Evolutionary conservation across 2,797 vertebrate genomes (phyloP), one percentile per base, ranked within the genome.

Genomic region (Leptatherina wallacei): DNA sequence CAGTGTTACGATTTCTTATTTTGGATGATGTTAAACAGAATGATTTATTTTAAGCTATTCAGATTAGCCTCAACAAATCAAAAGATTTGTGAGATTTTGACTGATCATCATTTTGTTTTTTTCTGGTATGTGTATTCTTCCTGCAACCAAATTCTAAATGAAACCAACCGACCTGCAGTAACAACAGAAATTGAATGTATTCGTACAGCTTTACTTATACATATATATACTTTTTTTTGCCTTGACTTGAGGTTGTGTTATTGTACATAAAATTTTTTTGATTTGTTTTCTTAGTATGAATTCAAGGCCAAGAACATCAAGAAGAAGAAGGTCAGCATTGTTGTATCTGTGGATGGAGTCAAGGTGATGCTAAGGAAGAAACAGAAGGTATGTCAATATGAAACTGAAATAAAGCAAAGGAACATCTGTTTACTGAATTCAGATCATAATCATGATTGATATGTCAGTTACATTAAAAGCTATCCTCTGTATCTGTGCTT

Each of bases 291-390:
- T 11, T 69, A 98, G 97, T 98, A 96, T 2, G 97, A 97, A 85
- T 98, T 98, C 92, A 98, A 98, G 90, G 95, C 95, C 65, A 96
- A 97, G 90, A 96, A 95, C 79, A 94, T 97, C 78, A 97, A 97
- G 88, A 97, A 96, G 94, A 97, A 96, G 92, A 96, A 96, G 78
- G 96, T 96, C 80, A 96, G 89, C 94, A 94, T 98, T 16, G 84
- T 95, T 0, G 96, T 97, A 85, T 97, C 96, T 0, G 95, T 96
- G 82, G 96, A 96, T 0, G 95, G 95, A 0, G 95, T 96, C 81
- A 96, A 95, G 80, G 93, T 96, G 85, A 85, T 94, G 5, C 91
- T 94, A 66, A 95, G 96, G 84, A 97, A 96, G 92, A 97, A 97
- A 81, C 95, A 95, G 82, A 96, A 96, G 95, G 96, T 94, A 76